These are phyloP conservation scores for Leptatherina wallacei DNA, from an alignment of 2,797 vertebrate species.

Conservation along the genomic window DNA sequence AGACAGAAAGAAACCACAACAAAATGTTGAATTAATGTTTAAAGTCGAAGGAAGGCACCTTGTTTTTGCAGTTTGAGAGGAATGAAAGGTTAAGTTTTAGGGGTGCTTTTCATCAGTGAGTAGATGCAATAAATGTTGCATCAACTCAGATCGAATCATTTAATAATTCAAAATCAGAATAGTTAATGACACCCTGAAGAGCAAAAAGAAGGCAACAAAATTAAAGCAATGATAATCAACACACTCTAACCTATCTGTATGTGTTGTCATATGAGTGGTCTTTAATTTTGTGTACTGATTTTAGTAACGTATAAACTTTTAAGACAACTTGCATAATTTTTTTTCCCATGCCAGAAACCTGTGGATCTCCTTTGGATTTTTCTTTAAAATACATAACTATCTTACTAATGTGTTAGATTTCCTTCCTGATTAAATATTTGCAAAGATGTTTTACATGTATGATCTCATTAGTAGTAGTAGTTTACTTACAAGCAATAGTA, in stretches of 20 bases:
- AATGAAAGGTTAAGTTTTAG: slow-evolving; percentile 17
- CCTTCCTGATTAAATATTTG: neutral
- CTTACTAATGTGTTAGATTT: neutral
- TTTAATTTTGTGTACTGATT: neutral
- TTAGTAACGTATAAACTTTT: neutral
- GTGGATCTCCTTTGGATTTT: neutral
- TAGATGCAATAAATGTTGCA: slow-evolving; percentile 18
- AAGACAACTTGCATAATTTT: neutral
- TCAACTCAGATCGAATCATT: slow-evolving; percentile 5
- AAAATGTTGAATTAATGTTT: slow-evolving; percentile 13
- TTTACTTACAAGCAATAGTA: neutral
- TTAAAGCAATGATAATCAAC: slow-evolving; percentile 9
- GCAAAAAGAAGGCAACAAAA: slow-evolving; percentile 1
- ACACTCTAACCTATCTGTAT: neutral
- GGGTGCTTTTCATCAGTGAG: neutral
- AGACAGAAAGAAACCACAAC: slow-evolving; percentile 34
- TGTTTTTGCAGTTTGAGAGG: slow-evolving; percentile 6
- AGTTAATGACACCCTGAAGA: slow-evolving; percentile 9
- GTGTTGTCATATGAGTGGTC: neutral
- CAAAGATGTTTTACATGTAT: neutral
- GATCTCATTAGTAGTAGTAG: neutral
- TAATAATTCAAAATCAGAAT: slow-evolving; percentile 16
- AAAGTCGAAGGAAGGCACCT: slow-evolving; percentile 1
- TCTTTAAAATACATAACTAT: neutral
- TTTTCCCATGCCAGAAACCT: neutral